Conservation (phyloP, 2,888 invertebrate genomes). For the Microctonus hyperodae region DNA sequence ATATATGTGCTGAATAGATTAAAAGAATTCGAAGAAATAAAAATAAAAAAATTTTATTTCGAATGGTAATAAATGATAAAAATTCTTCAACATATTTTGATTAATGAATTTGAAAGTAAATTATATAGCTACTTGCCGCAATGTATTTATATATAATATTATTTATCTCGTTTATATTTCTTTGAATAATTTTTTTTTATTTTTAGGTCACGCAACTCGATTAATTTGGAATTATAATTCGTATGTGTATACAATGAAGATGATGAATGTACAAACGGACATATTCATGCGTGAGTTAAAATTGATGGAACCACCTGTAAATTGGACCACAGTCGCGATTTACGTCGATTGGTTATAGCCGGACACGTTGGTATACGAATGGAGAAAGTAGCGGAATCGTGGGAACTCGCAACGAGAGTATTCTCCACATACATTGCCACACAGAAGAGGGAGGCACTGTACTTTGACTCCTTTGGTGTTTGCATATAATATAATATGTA, state of each 20-base stretch:
- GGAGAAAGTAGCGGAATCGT: slow-evolving; percentile 59
- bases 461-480: too few species aligned
- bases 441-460: too few species aligned
- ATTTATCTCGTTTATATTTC: background rate
- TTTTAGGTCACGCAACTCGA: background rate
- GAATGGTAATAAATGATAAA: background rate
- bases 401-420: slow-evolving; percentile 50
- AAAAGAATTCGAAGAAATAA: background rate
- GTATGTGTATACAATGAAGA: background rate
- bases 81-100: background rate
- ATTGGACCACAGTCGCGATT: slow-evolving; percentile 2
- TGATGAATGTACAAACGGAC: slow-evolving; percentile 6
- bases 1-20: background rate
- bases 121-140: background rate
- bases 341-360: slow-evolving; percentile 35
- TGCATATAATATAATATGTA: too few species aligned
- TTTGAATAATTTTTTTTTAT: background rate
- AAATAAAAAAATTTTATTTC: background rate
- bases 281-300: slow-evolving; percentile 8
- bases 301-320: slow-evolving; percentile 30
- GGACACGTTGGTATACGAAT: slow-evolving; percentile 40
- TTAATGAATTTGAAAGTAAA: slow-evolving; percentile 1
- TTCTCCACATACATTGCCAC: slow-evolving; percentile 16
- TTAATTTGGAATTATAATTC: slow-evolving; percentile 12
- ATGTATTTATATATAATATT: background rate